Conservation (phyloP, 2,888 invertebrate species). For the Microplitis manilae region DNA sequence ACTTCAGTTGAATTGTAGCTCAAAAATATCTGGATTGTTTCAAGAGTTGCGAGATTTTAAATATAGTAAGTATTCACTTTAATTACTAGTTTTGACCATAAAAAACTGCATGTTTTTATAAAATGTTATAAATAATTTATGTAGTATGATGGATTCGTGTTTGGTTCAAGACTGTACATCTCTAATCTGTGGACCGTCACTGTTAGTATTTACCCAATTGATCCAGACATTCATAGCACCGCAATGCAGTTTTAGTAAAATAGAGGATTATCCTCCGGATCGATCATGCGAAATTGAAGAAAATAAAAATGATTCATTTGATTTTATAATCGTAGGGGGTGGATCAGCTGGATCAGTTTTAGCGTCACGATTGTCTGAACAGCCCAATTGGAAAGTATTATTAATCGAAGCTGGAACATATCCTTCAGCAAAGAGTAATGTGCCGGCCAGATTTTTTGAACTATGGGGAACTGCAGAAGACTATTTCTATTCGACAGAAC, state of each 20-base stretch:
- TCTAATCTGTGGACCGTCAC: neutral
- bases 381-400: slow-evolving; percentile 79
- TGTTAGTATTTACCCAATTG: neutral
- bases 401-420: slow-evolving; percentile 81
- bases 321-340: slow-evolving; percentile 85
- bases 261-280: neutral
- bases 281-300: neutral
- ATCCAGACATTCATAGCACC: neutral
- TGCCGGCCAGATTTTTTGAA: slow-evolving; percentile 82
- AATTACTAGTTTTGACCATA: too few relatives aligned
- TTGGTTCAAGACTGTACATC: neutral
- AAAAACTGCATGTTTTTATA: too few relatives aligned
- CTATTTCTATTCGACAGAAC: slow-evolving; percentile 87
- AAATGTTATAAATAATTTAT: too few relatives aligned
- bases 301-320: slow-evolving; percentile 74
- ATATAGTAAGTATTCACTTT: too few relatives aligned
- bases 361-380: slow-evolving; percentile 82
- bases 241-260: neutral
- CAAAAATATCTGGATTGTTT: too few relatives aligned
- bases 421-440: slow-evolving; percentile 83
- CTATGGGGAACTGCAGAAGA: slow-evolving; percentile 81
- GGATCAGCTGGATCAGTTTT: slow-evolving; percentile 86
- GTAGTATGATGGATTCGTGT: neutral
- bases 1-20: too few relatives aligned
- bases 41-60: too few relatives aligned